Conservation (phyloP, 2,797 vertebrate genomes). For the Scyliorhinus canicula region DNA sequence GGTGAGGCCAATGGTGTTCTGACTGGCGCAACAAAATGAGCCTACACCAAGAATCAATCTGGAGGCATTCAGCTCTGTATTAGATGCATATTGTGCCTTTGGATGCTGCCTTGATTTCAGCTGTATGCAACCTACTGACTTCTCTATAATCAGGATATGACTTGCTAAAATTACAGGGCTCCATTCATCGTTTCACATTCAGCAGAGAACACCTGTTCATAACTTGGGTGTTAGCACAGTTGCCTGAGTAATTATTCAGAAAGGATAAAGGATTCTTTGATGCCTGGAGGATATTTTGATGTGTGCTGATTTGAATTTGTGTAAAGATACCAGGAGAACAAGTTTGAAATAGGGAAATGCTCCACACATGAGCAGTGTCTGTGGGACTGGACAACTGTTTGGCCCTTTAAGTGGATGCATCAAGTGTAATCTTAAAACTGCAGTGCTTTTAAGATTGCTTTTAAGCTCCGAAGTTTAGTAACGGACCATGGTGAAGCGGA, state of each 20-base stretch:
- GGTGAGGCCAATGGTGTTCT: neutral
- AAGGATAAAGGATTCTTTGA: neutral
- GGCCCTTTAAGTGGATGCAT: neutral
- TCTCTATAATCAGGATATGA: neutral
- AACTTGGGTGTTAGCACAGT: neutral
- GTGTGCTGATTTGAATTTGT: constrained; percentile 23
- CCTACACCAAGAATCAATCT: neutral
- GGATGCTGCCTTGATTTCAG: neutral
- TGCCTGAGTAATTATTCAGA: neutral
- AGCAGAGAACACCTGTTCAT: neutral
- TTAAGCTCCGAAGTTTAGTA: neutral
- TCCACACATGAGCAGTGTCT: neutral
- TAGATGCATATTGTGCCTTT: neutral
- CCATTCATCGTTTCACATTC: neutral
- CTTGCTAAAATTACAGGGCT: neutral
- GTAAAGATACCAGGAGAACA: neutral
- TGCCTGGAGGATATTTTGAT: neutral
- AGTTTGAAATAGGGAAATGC: neutral
- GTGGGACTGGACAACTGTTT: neutral
- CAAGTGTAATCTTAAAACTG: neutral
- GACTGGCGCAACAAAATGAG: neutral
- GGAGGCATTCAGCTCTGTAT: neutral
- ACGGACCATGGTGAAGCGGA: neutral
- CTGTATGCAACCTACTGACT: neutral
- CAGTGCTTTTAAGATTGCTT: neutral